Evolutionary conservation across 2,797 vertebrate species (phyloP).

Genomic region (Kryptolebias ocellatus): DNA sequence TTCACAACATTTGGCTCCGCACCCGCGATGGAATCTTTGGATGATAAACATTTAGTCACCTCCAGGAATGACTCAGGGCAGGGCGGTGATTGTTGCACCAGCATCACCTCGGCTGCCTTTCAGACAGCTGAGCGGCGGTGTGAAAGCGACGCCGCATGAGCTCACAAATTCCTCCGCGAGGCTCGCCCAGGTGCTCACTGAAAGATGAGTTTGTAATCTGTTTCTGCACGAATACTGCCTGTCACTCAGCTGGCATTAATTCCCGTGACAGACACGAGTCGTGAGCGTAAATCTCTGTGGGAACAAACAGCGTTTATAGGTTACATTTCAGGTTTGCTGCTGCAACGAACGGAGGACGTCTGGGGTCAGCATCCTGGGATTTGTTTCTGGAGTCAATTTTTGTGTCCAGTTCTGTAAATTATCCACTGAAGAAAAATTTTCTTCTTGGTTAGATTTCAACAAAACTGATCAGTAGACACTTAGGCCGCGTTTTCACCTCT

Average conservation of each 20-base stretch:
- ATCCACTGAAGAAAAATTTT: too few species aligned
- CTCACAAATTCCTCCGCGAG: slow-evolving; percentile 64
- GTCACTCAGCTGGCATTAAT: slow-evolving; percentile 61
- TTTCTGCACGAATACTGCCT: slow-evolving; percentile 52
- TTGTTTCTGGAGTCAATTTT: too few species aligned
- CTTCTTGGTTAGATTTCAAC: too few species aligned
- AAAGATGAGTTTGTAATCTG: slow-evolving; percentile 60
- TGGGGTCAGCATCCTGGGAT: too few species aligned
- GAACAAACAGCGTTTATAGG: slow-evolving; percentile 26
- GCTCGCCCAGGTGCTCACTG: slow-evolving; percentile 44
- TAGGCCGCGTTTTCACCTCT: too few species aligned
- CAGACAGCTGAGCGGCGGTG: slow-evolving; percentile 2
- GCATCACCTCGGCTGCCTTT: slow-evolving; percentile 22
- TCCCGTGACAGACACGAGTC: slow-evolving; percentile 32
- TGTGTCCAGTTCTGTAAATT: too few species aligned
- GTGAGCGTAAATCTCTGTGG: slow-evolving; percentile 5
- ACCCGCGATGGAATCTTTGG: slow-evolving; percentile 3
- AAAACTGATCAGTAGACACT: too few species aligned
- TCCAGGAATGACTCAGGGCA: slow-evolving; percentile 25
- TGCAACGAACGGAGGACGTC: not conserved
- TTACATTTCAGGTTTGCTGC: not conserved
- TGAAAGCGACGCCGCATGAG: slow-evolving; percentile 18
- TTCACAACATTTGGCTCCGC: slow-evolving; percentile 2
- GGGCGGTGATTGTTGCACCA: slow-evolving; percentile 49
- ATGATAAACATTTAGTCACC: slow-evolving; percentile 60